Evolutionary conservation across 30 jellyfish, hydroid and myxozoan genomes (phyloP), one percentile per base, ranked within the genome.

Genomic region (Aurelia aurita complex sp. Pacific): DNA sequence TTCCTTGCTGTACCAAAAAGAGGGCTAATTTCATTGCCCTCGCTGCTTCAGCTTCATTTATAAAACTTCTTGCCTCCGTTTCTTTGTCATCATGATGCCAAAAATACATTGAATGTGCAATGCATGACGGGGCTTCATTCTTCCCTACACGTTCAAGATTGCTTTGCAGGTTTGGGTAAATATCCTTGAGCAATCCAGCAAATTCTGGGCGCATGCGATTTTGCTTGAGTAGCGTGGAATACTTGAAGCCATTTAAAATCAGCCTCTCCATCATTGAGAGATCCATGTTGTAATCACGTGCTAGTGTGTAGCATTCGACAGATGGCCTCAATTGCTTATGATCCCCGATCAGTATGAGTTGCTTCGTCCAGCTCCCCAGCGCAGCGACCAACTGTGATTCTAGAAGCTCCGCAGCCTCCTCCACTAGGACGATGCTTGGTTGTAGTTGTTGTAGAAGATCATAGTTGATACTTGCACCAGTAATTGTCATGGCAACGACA

Each of bases 361-460:
- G 90, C 72, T 89, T 66, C 1, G 88, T 67, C 90, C 91, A 80
- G 72, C 79, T 82, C 15, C 91, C 90, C 38, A 89, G 63, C 35
- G 90, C 80, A 29, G 97, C 94, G 32, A 89, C 76, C 18, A 89
- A 90, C 38, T 80, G 91, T 15, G 97, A 88, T 69, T 89, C 97
- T 14, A 89, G 51, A 13, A 89, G 76, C 74, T 89, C 97, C 29
- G 97, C 97, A 15, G 97, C 97, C 62, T 89, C 97, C 74, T 89
- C 97, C 13, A 89, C 93, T 34, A 89, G 36, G 29, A 89, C 97
- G 15, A 89, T 80, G 10, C 57, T 29, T 52, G 97, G 97, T 54
- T 77, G 63, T 38, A 89, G 11, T 50, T 63, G 85, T 42, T 74
- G 73, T 62, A 89, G 74, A 51, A 89, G 76, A 33, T 51, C 85